phyloP scores from a whole-genome alignment of 2,113 vertebrate species.

The Spermophilus dauricus region DNA sequence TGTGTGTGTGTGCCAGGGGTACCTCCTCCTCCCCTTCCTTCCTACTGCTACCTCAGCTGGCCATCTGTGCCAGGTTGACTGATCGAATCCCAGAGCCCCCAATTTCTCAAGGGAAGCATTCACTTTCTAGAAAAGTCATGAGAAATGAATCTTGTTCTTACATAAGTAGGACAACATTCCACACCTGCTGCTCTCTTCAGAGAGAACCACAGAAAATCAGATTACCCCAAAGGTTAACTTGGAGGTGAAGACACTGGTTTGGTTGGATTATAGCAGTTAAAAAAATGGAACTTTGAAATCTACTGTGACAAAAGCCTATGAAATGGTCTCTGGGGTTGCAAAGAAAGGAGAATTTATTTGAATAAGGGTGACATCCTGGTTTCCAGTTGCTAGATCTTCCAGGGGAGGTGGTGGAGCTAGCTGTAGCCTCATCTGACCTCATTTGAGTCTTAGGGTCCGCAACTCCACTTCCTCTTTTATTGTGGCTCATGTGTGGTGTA shows the following conservation, averaged over 20 bases:
- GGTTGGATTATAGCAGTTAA: background rate
- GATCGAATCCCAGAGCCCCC: background rate
- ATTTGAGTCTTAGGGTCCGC: background rate
- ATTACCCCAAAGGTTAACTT: background rate
- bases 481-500: no score
- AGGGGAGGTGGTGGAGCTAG: background rate
- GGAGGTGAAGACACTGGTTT: background rate
- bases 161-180: background rate
- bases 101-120: background rate
- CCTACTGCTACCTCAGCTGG: background rate
- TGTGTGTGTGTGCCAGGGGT: fast-evolving
- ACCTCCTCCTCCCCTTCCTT: background rate
- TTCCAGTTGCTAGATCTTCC: background rate
- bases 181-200: background rate
- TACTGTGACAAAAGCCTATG: background rate
- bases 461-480: background rate
- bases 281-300: background rate
- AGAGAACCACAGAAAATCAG: background rate
- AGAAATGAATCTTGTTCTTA: background rate
- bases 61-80: background rate
- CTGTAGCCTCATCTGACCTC: no score
- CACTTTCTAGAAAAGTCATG: constrained; percentile 36
- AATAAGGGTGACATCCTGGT: background rate
- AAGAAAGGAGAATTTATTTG: background rate
- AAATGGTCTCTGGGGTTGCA: background rate